Base-by-base conservation (phyloP, 2,113 vertebrate genomes). In the Accipiter cooperii region DNA sequence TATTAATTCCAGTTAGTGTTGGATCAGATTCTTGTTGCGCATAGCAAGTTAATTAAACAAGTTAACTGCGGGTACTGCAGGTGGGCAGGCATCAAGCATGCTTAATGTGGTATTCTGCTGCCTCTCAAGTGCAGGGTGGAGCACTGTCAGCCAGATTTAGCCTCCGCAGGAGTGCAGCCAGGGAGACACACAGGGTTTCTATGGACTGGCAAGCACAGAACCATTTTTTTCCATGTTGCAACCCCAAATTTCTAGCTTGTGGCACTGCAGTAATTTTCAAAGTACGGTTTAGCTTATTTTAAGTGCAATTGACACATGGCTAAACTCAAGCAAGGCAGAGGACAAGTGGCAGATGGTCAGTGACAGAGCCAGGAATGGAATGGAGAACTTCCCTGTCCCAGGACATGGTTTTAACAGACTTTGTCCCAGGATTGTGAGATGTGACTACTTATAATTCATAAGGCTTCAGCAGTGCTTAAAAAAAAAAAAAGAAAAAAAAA, bases 261-360 rank as follows among this genome's bases (percentile, higher is more conserved):
- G 84, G 91, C 92, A 80, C 71, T 47, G 31, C 58, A 96, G 84
- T 77, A 8, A 60, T 91, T 96, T 95, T 86, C 75, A 75, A 85
- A 91, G 84, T 69, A 68, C 26, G 20, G 58, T 75, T 92, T 89
- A 77, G 29, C 80, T 93, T 95, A 94, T 95, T 97, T 96, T 91
- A 86, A 96, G 82, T 74, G 51, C 55, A 7, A 93, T 90, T 95
- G 91, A 84, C 54, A 66, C 75, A 15, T 61, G 87, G 91, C 70
- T 88, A 84, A 90, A 85, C 51, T 84, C 75, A 74, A 92, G 89
- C 63, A 31, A 95, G 75, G 87, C 89, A 83, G 63, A 96, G 58
- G 89, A 93, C 78, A 94, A 95, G 87, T 54, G 91, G 78, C 93
- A 97, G 97, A 93, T 96, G 94, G 95, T 96, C 71, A 96, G 58